Conservation (phyloP, 2,797 vertebrate species). For the Cuniculus paca region DNA sequence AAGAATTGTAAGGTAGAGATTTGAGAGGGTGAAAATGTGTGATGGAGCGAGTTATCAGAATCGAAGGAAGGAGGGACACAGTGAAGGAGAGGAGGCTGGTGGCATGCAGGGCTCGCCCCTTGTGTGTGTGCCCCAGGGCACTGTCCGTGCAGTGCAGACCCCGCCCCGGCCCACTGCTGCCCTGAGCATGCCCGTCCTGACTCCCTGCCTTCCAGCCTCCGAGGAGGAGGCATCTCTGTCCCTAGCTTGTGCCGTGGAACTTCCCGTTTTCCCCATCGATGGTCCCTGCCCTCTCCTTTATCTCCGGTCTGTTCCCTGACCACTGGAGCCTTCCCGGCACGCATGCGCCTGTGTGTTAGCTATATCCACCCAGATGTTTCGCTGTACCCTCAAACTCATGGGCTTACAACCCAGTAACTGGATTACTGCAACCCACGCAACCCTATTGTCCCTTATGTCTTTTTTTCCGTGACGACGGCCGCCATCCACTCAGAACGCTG, state of each 20-base stretch:
- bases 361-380: background rate
- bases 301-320: background rate
- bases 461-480: background rate
- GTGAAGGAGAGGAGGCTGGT: background rate
- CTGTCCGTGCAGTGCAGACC: background rate
- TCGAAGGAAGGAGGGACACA: background rate
- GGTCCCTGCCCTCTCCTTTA: background rate
- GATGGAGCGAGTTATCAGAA: background rate
- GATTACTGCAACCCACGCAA: background rate
- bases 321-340: background rate
- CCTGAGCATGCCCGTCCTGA: background rate
- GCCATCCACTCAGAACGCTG: background rate
- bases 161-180: background rate
- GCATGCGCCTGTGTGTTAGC: background rate
- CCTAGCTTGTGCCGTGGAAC: background rate
- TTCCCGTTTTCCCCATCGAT: background rate
- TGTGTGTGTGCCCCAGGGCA: background rate
- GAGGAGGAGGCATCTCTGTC: background rate
- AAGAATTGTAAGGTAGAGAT: background rate
- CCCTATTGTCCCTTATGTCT: background rate
- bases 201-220: background rate
- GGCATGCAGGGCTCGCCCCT: background rate
- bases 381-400: background rate
- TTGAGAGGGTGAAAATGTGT: background rate
- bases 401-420: too few relatives aligned